These are phyloP conservation scores for Tetramorium alpestre DNA, from an alignment of 1,140 invertebrate species.

Conservation along the genomic window DNA sequence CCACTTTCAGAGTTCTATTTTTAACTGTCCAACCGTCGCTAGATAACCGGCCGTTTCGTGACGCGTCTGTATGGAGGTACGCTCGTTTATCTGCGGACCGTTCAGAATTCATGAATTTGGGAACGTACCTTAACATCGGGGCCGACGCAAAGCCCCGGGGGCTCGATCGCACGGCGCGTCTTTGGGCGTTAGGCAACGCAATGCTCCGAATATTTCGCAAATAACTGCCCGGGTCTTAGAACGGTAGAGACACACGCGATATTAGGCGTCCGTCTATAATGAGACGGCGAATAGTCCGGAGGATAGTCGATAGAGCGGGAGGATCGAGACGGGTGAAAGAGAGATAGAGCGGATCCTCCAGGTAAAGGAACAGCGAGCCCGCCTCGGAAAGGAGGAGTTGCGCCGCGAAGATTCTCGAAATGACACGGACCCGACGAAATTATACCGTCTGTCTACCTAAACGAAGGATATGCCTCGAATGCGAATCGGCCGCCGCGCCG, in stretches of 20 bases:
- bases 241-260: slow-evolving; percentile 75
- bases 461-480: slow-evolving; percentile 64
- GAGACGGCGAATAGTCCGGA: background rate
- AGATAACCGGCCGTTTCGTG: background rate
- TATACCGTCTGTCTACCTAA: slow-evolving; percentile 73
- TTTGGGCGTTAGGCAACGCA: slow-evolving; percentile 73
- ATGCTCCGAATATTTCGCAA: slow-evolving; percentile 84
- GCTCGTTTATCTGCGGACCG: background rate
- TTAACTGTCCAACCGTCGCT: background rate
- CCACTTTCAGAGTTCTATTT: slow-evolving; percentile 22
- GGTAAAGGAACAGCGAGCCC: slow-evolving; percentile 38
- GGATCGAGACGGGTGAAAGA: slow-evolving; percentile 50
- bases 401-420: slow-evolving; percentile 63
- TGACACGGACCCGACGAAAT: slow-evolving; percentile 73
- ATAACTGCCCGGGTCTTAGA: slow-evolving; percentile 73
- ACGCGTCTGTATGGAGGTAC: background rate
- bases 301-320: background rate
- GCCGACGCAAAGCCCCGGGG: slow-evolving; percentile 61
- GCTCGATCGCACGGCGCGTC: slow-evolving; percentile 28
- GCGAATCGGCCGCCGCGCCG: slow-evolving; percentile 43
- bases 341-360: slow-evolving; percentile 35
- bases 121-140: slow-evolving; percentile 63
- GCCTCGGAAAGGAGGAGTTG: slow-evolving; percentile 59
- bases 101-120: slow-evolving; percentile 36
- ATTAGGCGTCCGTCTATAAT: slow-evolving; percentile 72